Evolutionary conservation across 2,888 invertebrate genomes (phyloP), one percentile per base, ranked within the genome.

Genomic region (Lasioglossum figueresi): DNA sequence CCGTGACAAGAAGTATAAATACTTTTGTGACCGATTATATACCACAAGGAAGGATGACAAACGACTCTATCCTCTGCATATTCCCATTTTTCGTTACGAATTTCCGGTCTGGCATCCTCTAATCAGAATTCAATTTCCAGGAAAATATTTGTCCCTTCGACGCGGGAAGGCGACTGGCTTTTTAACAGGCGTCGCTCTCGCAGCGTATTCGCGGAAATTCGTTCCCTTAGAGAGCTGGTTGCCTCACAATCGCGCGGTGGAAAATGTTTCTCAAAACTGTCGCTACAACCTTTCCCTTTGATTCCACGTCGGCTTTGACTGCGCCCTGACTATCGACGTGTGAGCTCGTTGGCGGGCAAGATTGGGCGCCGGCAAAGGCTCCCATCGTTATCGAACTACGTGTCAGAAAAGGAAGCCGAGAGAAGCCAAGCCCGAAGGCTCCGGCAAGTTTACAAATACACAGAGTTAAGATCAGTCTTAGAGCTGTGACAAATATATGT

Each of bases 371-470:
- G 78, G 82, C 85, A 80, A 85, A 82, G 68, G n/a, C n/a, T n/a
- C n/a, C n/a, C n/a, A 37, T 37, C 77, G 71, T 74, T 45, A 34
- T 79, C 59, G 78, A 82, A 75, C 83, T 87, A 79, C 83, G 83
- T 83, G 76, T 79, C 74, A 76, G 78, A 76, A 81, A 72, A 73
- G 23, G 79, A 48, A 56, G 31, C 40, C n/a, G 6, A 52, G 70
- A 56, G 83, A 83, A 81, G 80, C 76, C 76, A 77, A 63, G 79
- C 76, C 86, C 75, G 80, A 75, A 86, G 82, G 79, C 77, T 76
- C 79, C 75, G 63, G 37, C 80, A 75, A 83, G 78, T 86, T 87
- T 83, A 86, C 86, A 86, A 87, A 87, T 86, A 59, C n/a, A n/a
- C 12, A n/a, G n/a, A 16, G 16, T 45, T 45, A 0, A 14, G 14